Evolutionary conservation across 2,797 vertebrate species (phyloP), one percentile per base, ranked within the genome.

Genomic region (Luscinia megarhynchos): DNA sequence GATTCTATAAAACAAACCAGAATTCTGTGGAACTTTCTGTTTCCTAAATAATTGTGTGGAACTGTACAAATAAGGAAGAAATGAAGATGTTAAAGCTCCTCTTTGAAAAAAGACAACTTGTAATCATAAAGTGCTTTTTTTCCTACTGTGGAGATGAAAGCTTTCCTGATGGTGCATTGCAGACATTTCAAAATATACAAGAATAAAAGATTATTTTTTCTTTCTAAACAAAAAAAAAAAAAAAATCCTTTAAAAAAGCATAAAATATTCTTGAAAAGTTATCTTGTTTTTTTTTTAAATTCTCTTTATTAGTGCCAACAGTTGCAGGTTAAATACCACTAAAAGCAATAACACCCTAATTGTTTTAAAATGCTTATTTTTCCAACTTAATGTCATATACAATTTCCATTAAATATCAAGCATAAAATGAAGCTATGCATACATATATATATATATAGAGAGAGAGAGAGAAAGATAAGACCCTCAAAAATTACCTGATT

Each of bases 401-500:
- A 15, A 14, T 82, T 66, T 57, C 11, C 14, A 36, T 53, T 70
- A 57, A 57, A 62, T 74, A 51, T 32, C 4, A 75, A 59, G 17
- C 16, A 22, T 27, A 77, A 77, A 84, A 36, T 7, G 17, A 72
- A 68, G 14, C 3, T 26, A 12, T 15, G 41, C 2, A 15, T 17
- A 22, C 8, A 24, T 26, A 50, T 27, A 50, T 27, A 50, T 27
- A 27, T 4, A 48, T 38, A 38, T 5, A 45, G 20, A 45, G 20
- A 21, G 1, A 32, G 6, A 58, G 12, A 58, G 16, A 59, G 26
- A 59, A 12, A 24, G 12, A 48, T 2, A 43, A 10, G 54, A n/a
- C 3, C 15, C 10, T 9, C 10, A 2, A 40, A 74, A 70, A 26
- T 20, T 0, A 43, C 10, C 7, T 1, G 0, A 3, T 29, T 89